Percentiles rank a stretch among this genome's conserved stretches.
phyloP scores from a whole-genome alignment of 2,113 vertebrate genomes.

The Chaetura pelagica region DNA sequence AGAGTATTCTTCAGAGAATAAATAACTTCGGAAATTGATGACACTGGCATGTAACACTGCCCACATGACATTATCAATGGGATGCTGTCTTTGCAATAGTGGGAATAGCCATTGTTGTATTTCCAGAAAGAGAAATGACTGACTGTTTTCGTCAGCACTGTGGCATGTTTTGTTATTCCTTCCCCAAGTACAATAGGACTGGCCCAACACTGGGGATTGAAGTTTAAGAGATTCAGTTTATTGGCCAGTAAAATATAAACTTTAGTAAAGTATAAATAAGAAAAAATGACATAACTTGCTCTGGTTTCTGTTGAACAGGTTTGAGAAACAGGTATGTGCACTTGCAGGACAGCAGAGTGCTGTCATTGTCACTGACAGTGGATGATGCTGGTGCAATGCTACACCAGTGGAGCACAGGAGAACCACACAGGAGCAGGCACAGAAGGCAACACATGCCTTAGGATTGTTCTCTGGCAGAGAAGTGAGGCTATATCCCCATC shows the following conservation, averaged over 20 bases:
- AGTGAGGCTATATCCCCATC: not conserved
- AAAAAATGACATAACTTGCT: not conserved
- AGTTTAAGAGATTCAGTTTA: not conserved
- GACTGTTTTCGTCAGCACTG: not conserved
- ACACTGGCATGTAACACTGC: not conserved
- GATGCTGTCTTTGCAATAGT: not conserved
- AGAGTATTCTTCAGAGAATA: not conserved
- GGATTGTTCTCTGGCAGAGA: not conserved
- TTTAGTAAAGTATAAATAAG: not conserved
- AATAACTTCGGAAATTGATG: not conserved
- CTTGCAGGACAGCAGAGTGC: not conserved
- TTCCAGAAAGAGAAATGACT: not conserved
- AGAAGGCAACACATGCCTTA: not conserved
- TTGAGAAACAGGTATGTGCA: not conserved
- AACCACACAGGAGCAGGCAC: fast-evolving
- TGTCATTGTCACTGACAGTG: not conserved
- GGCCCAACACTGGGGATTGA: not conserved
- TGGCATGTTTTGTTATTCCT: not conserved
- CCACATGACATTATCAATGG: not conserved
- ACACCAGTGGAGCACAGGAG: fast-evolving
- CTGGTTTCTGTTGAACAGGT: not conserved
- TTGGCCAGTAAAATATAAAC: not conserved
- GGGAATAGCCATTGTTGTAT: not conserved
- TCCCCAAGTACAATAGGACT: not conserved
- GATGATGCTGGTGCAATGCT: not conserved